Evolutionary conservation across 1,140 invertebrate species (phyloP).

Genomic region (Paraescarpia echinospica): DNA sequence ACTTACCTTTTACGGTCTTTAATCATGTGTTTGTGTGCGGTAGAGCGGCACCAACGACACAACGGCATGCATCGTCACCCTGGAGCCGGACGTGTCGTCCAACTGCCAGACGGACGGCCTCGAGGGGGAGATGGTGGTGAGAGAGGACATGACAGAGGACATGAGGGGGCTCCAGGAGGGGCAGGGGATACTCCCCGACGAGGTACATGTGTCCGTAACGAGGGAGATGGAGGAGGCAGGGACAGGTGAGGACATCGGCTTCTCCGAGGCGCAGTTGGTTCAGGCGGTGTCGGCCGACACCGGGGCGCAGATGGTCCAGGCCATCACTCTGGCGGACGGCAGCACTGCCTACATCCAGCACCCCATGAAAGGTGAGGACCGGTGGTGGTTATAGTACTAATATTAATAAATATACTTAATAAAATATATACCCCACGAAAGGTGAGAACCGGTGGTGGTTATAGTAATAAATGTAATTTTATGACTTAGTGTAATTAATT

Average conservation of each 20-base stretch:
- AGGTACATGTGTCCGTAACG: slow-evolving; percentile 14
- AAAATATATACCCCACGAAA: too few species aligned
- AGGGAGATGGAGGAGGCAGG: slow-evolving; percentile 30
- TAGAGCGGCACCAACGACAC: not conserved
- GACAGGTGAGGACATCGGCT: not conserved
- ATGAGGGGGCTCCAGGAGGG: not conserved
- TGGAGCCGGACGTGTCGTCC: not conserved
- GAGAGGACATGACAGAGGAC: not conserved
- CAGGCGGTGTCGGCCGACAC: slow-evolving; percentile 29
- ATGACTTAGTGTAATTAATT: too few species aligned
- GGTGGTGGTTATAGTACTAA: not conserved
- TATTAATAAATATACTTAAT: too few species aligned
- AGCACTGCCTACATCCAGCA: slow-evolving; percentile 49
- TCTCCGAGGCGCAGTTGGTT: not conserved
- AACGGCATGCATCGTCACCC: not conserved
- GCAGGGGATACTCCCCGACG: not conserved
- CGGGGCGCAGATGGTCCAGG: slow-evolving; percentile 38
- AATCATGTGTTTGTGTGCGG: not conserved
- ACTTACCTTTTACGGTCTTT: too few species aligned
- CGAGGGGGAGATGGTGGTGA: not conserved
- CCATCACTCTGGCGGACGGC: slow-evolving; percentile 49
- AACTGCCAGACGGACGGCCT: not conserved
- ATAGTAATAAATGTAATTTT: too few species aligned
- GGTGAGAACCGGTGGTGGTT: too few species aligned
- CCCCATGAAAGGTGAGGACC: slow-evolving; percentile 36